These are phyloP conservation scores for Rhimphoctona megacephalus DNA, from an alignment of 2,888 invertebrate species.

Conservation along the genomic window DNA sequence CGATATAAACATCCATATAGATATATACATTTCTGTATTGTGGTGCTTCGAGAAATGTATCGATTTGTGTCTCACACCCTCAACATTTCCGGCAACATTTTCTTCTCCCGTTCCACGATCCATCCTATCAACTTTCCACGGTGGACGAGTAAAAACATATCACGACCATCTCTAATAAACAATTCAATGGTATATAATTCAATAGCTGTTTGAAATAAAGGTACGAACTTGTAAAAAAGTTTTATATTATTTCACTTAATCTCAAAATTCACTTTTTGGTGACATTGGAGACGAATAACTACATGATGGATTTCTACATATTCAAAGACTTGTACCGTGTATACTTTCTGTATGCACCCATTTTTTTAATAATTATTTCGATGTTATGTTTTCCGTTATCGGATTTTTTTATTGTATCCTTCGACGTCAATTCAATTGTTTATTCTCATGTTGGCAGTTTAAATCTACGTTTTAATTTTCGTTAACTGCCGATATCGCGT, in stretches of 20 bases:
- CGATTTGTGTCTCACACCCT: conserved; percentile 41
- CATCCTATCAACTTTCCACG: neutral
- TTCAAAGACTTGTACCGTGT: too few relatives aligned
- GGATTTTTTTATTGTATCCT: too few relatives aligned
- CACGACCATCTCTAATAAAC: neutral
- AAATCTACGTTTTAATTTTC: too few relatives aligned
- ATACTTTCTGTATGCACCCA: too few relatives aligned
- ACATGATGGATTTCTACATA: neutral
- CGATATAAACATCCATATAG: neutral
- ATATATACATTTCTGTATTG: conserved; percentile 2
- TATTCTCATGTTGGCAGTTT: too few relatives aligned
- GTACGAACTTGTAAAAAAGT: neutral
- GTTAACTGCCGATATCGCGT: too few relatives aligned
- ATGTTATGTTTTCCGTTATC: too few relatives aligned
- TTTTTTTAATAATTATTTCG: too few relatives aligned
- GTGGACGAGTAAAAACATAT: neutral
- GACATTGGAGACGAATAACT: neutral
- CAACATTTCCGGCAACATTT: conserved; percentile 32
- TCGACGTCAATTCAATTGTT: too few relatives aligned
- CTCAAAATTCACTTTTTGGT: neutral
- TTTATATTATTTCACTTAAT: neutral
- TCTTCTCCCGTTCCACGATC: conserved; percentile 4
- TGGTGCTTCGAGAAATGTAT: conserved; percentile 53
- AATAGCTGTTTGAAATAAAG: neutral
- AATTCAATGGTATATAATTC: neutral